Conservation (phyloP, 1,140 invertebrate genomes). For the Papilio dardanus region DNA sequence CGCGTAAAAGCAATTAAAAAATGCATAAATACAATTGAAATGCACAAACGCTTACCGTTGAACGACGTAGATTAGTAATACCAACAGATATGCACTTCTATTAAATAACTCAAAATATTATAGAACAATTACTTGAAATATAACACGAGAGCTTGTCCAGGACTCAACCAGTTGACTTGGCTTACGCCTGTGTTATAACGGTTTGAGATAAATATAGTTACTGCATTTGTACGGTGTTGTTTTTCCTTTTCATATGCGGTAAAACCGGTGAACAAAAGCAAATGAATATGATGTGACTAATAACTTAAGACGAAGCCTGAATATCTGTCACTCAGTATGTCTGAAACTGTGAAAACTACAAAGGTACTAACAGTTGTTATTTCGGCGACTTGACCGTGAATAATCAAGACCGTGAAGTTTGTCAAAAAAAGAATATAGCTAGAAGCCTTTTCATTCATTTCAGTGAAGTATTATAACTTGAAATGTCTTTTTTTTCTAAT, state of each 20-base stretch:
- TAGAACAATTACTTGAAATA: background rate
- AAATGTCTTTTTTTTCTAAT: background rate
- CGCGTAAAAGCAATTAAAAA: background rate
- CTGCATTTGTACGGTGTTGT: slow-evolving; percentile 41
- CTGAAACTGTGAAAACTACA: background rate
- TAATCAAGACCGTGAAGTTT: background rate
- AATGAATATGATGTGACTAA: background rate
- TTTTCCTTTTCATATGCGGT: background rate
- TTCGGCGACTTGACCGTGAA: background rate
- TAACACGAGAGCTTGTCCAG: background rate
- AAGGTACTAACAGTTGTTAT: background rate
- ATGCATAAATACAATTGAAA: background rate
- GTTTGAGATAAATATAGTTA: slow-evolving; percentile 50
- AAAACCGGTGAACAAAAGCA: background rate
- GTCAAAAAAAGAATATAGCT: background rate
- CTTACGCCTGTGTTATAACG: slow-evolving; percentile 48
- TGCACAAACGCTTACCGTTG: background rate
- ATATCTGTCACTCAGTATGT: background rate
- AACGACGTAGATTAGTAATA: background rate
- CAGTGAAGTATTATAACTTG: background rate
- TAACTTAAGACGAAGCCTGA: background rate
- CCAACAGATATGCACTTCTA: background rate
- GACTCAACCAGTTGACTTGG: slow-evolving; percentile 6
- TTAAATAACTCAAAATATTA: background rate
- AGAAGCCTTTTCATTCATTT: background rate